Percentiles rank a stretch among this genome's conserved stretches.
phyloP scores from a whole-genome alignment of 2,797 vertebrate species.

The Knipowitschia caucasica region DNA sequence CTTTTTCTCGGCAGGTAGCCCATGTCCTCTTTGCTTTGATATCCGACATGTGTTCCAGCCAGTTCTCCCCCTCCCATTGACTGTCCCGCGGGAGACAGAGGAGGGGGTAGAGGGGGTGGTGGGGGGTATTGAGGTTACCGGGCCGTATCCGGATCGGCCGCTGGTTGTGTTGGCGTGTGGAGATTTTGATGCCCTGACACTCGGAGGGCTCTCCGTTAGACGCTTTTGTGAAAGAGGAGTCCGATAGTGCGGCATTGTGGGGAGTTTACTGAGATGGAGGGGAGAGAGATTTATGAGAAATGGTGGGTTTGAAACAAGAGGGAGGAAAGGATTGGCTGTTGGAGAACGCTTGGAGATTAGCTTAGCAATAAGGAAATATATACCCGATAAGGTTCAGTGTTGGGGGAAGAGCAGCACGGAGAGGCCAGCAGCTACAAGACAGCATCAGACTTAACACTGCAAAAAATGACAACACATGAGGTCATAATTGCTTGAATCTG shows the following conservation, averaged over 20 bases:
- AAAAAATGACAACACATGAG: constrained; percentile 14
- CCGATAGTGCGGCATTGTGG: constrained; percentile 36
- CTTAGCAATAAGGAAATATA: constrained; percentile 36
- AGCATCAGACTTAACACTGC: constrained; percentile 1
- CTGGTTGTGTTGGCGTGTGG: constrained; percentile 41
- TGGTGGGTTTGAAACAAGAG: constrained; percentile 33
- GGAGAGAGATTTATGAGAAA: constrained; percentile 38
- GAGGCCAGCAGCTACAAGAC: constrained; percentile 16
- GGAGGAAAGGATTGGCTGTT: constrained; percentile 41
- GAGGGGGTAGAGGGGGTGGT: not conserved
- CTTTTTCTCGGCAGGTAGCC: constrained; percentile 31
- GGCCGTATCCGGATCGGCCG: constrained; percentile 42
- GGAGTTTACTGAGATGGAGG: too few relatives aligned
- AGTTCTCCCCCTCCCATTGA: constrained; percentile 35
- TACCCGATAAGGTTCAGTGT: constrained; percentile 49
- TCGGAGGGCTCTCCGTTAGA: constrained; percentile 53
- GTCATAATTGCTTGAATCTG: too few relatives aligned
- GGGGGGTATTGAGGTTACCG: constrained; percentile 38
- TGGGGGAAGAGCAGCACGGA: constrained; percentile 40
- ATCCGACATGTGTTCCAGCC: constrained; percentile 39
- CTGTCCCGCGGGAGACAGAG: constrained; percentile 32
- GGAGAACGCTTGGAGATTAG: constrained; percentile 66
- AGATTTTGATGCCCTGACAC: constrained; percentile 47
- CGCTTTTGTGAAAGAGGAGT: constrained; percentile 45
- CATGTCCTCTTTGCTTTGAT: constrained; percentile 46